Evolutionary conservation across 2,888 invertebrate species (phyloP), one percentile per base, ranked within the genome.

Genomic region (Drosophila paucipuncta): DNA sequence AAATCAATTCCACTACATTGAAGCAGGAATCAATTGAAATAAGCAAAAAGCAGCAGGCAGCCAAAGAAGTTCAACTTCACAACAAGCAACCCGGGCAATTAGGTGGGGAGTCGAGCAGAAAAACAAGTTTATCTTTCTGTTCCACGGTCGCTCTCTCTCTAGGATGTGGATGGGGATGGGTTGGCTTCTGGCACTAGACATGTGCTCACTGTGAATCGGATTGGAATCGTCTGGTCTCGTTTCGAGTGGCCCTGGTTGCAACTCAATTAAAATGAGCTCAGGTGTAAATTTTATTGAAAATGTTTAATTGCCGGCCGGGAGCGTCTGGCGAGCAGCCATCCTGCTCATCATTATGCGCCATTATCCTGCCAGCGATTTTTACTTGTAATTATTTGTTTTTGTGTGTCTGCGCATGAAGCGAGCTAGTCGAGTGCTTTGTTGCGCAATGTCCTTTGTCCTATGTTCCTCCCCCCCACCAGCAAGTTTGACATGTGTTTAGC

Each of bases 211-310:
- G 39, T 18, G 63, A 58, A 67, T 76, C 72, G 78, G 50, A 67
- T 43, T 68, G 71, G 50, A 47, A 37, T 58, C 68, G 68, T 68
- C 68, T 68, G 68, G 71, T 68, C 66, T 72, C 75, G 73, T 68
- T 78, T 81, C 84, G 68, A 85, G 80, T 78, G 81, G 72, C 49
- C 58, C 73, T 53, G 80, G 69, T 57, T 61, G 82, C 91, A 87
- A 89, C 91, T 90, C 90, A 92, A 93, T 92, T 92, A 92, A 92
- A 91, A 92, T 91, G 92, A 92, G 92, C 93, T 92, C 92, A 92
- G 93, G 92, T 92, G 92, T 93, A 92, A 92, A 93, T 92, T 88
- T 92, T 89, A 93, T 91, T 92, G 92, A 92, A 90, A 91, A 88
- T 90, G 89, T 85, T 92, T 92, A 93, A 93, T 92, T 85, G 85